These are phyloP conservation scores for Euwallacea fornicatus DNA, from an alignment of 1,140 invertebrate genomes.

Conservation along the genomic window DNA sequence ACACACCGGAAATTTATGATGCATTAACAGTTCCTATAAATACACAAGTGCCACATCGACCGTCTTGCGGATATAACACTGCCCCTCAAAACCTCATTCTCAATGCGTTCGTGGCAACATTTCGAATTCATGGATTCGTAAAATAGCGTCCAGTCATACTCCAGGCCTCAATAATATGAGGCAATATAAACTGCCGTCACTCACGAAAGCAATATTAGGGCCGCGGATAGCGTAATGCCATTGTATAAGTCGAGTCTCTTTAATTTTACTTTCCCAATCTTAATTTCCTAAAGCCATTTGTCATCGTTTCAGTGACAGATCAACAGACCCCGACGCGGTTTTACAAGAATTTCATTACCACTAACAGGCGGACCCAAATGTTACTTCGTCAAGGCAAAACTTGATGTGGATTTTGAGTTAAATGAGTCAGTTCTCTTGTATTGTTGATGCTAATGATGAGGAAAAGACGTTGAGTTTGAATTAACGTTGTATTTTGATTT, in stretches of 20 bases:
- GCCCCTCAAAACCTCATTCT: no score
- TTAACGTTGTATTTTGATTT: no score
- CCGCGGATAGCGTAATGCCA: not conserved
- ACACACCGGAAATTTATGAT: no score
- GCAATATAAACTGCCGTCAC: slow-evolving; percentile 2
- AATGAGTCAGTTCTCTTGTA: no score
- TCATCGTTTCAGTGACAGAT: slow-evolving; percentile 32
- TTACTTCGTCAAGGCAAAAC: not conserved
- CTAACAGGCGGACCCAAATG: slow-evolving; percentile 8
- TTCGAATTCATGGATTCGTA: not conserved
- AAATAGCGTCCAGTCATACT: slow-evolving; percentile 17
- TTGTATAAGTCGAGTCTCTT: slow-evolving; percentile 24
- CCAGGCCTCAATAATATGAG: not conserved
- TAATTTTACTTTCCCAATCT: slow-evolving; percentile 35
- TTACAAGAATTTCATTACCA: slow-evolving; percentile 37
- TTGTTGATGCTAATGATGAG: no score
- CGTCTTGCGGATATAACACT: no score
- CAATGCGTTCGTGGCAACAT: no score
- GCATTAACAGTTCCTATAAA: no score
- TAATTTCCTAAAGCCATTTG: slow-evolving; percentile 37
- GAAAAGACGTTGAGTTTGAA: no score
- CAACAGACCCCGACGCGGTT: slow-evolving; percentile 28
- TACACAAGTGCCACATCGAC: no score
- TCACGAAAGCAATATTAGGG: slow-evolving; percentile 13
- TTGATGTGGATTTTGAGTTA: no score